Base-by-base conservation (phyloP, 1,140 invertebrate species). In the Papilio polytes region DNA sequence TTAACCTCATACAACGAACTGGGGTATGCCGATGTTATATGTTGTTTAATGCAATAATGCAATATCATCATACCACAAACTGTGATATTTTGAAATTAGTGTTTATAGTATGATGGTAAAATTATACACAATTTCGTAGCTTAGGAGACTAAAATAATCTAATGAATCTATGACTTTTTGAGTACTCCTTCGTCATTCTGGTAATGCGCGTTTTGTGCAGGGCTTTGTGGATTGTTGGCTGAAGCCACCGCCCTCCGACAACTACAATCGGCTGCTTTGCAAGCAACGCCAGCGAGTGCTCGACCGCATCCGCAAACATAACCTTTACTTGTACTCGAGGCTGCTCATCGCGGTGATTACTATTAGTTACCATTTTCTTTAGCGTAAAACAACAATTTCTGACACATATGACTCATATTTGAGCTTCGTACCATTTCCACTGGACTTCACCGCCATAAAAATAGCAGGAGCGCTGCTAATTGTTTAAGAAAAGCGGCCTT, bases 141-240 rank as follows among this genome's bases (percentile, higher is more conserved):
- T 1, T 41, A 41, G 36, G 36, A 41, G 46, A 13, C 46, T 15
- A 48, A 48, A 48, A 0, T 48, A 10, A 48, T 15, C 12, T 13
- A 13, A 13, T 48, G 15, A 48, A 48, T 12, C 13, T 13, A 15
- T 15, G 3, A 13, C 12, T 48, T 48, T 48, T 41, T 41, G 36
- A 41, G 8, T 41, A 8, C 36, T 41, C 36, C 3, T 41, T 41
- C 36, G 36, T 41, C 36, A 41, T 41, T 41, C 36, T 6, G 36
- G 36, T 41, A 41, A 46, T 26, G 44, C 36, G 36, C 36, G 6
- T 44, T 59, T 59, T 70, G 80, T 81, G 9, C 81, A 94, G 93
- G 93, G 93, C 2, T 94, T 88, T 74, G 93, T 94, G 26, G 92
- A 94, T 74, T 93, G 93, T 80, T 92, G 92, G 91, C 85, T 89